Evolutionary conservation across 1,140 invertebrate genomes (phyloP).

Genomic region (Eumaeus atala): DNA sequence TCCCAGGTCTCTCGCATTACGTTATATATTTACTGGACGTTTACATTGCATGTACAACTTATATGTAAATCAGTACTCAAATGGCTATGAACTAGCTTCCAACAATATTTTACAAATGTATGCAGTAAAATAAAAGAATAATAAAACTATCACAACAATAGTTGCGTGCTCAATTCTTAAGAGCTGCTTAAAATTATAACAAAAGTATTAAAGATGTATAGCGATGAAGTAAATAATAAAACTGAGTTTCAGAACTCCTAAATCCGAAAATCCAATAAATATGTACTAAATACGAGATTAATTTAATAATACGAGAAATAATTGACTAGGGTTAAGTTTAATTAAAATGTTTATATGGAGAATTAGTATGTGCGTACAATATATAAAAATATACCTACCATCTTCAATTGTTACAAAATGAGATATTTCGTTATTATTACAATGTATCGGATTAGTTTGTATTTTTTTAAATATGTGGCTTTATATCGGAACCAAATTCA

Average conservation of each 20-base stretch:
- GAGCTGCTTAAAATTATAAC: neutral
- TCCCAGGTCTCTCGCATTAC: too few relatives aligned
- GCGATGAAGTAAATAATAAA: neutral
- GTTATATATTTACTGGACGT: too few relatives aligned
- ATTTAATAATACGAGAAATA: neutral
- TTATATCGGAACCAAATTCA: too few relatives aligned
- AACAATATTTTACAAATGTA: neutral
- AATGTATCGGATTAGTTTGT: too few relatives aligned
- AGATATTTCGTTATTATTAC: too few relatives aligned
- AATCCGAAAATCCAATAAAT: neutral
- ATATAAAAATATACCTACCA: slow-evolving; percentile 1
- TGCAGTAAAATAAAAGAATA: neutral
- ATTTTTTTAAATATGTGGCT: too few relatives aligned
- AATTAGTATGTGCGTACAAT: slow-evolving; percentile 1
- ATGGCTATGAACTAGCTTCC: neutral
- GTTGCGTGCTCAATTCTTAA: neutral
- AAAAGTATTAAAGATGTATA: too few relatives aligned
- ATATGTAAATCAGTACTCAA: too few relatives aligned
- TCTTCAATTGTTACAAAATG: too few relatives aligned
- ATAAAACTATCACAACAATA: neutral
- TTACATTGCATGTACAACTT: too few relatives aligned
- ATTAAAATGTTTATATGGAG: neutral
- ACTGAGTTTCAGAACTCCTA: neutral
- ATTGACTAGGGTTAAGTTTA: slow-evolving; percentile 9
- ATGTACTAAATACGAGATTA: neutral